phyloP scores from a whole-genome alignment of 2,888 invertebrate species.

The Nemapogon koenigi region DNA sequence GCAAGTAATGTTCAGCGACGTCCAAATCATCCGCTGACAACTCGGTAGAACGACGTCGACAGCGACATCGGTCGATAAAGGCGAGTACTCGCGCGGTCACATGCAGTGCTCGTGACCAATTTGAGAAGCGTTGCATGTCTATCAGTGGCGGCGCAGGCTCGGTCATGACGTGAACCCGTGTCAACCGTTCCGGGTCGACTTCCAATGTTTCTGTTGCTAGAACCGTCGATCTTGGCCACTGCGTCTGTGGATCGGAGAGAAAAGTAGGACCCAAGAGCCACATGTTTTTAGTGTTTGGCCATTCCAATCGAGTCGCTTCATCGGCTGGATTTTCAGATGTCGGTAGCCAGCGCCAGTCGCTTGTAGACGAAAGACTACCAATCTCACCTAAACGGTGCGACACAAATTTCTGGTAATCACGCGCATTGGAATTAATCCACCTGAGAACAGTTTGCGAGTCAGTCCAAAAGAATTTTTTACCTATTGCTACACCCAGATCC shows the following conservation, averaged over 20 bases:
- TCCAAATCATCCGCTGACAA: no score
- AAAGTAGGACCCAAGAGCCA: constrained; percentile 2
- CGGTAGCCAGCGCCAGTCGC: no score
- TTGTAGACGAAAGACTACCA: no score
- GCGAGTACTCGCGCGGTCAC: constrained; percentile 1
- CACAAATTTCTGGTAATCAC: no score
- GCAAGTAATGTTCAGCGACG: not conserved
- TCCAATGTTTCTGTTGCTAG: no score
- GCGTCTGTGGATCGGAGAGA: constrained; percentile 3
- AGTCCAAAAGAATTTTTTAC: not conserved
- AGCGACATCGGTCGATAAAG: no score
- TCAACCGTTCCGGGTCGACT: constrained; percentile 2
- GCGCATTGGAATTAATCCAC: no score
- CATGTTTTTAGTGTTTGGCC: constrained; percentile 3
- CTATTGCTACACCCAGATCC: not conserved
- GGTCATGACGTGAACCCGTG: not conserved
- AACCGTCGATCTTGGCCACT: constrained; percentile 6
- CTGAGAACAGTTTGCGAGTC: no score
- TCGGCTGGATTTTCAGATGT: no score
- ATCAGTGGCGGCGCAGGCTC: not conserved
- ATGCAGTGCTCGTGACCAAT: constrained; percentile 1
- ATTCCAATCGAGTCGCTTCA: not conserved
- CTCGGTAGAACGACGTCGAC: no score
- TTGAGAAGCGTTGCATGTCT: constrained; percentile 4
- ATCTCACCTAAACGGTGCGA: no score